Evolutionary conservation across 1,140 invertebrate species (phyloP).

Genomic region (Zaprionus camerounensis): DNA sequence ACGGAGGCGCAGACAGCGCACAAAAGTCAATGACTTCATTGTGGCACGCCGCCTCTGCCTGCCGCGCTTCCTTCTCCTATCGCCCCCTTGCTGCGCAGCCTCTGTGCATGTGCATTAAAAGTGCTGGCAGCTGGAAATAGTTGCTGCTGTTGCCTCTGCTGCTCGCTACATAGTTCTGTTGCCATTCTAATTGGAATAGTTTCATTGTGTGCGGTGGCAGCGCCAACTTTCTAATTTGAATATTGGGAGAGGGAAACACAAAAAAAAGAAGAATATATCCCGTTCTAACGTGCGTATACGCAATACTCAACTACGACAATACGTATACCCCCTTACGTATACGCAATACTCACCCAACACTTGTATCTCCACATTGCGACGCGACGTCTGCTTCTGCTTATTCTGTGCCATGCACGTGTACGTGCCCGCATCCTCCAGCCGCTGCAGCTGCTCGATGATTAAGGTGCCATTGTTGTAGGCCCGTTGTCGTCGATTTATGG

Average conservation of each 20-base stretch:
- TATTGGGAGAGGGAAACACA: constrained; percentile 52
- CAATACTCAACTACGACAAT: not conserved
- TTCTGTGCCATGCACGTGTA: constrained; percentile 96
- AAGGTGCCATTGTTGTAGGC: constrained; percentile 94
- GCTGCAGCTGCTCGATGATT: constrained; percentile 91
- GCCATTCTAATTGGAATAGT: constrained; percentile 80
- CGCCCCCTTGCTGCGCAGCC: not conserved
- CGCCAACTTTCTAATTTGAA: constrained; percentile 69
- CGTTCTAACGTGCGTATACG: not conserved
- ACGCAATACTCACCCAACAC: constrained; percentile 88
- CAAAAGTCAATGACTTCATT: constrained; percentile 82
- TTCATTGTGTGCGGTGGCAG: constrained; percentile 55
- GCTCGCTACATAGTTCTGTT: constrained; percentile 72
- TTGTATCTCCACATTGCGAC: constrained; percentile 93
- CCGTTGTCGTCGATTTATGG: constrained; percentile 93
- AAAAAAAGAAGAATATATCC: not conserved
- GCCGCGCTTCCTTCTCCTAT: not conserved
- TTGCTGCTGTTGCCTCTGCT: constrained; percentile 43
- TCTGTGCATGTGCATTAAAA: constrained; percentile 74
- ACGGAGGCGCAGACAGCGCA: constrained; percentile 58
- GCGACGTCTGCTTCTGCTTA: constrained; percentile 91
- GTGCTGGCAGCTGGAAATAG: constrained; percentile 69
- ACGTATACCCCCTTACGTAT: too few relatives aligned
- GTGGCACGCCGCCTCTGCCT: constrained; percentile 49
- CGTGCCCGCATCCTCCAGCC: constrained; percentile 91